Evolutionary conservation across 2,113 vertebrate species (phyloP), one percentile per base, ranked within the genome.

Genomic region (Anseranas semipalmata): DNA sequence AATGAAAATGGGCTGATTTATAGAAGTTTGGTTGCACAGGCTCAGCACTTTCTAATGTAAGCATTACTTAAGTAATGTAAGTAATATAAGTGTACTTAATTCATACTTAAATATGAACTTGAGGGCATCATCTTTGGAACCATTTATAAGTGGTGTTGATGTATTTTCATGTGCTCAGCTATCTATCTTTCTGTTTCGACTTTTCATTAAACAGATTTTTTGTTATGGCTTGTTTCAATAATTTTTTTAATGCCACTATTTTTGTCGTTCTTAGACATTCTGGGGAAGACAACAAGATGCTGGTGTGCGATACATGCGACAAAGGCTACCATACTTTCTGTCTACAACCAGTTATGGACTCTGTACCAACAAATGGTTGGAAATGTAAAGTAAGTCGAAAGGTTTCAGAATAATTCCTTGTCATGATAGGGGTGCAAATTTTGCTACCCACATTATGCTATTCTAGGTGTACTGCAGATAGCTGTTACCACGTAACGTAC

Each of bases 301-400:
- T 99, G 94, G 99, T 99, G 94, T 99, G 99, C 21, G 99, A 99
- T 88, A 98, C 98, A 21, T 99, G 99, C 24, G 99, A 99, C 98
- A 99, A 99, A 98, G 98, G 98, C 52, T 99, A 99, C 97, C 99
- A 99, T 97, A 97, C 99, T 20, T 99, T 99, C 97, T 99, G 99
- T 97, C 98, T 99, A 62, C 99, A 99, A 33, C 99, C 99, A 25
- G 98, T 99, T 91, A 99, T 99, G 98, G 99, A 99, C 32, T 97
- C 98, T 37, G 98, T 98, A 80, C 99, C 98, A 59, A 98, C 98
- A 96, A 98, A 98, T 90, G 97, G 98, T 93, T 99, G 99, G 99
- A 99, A 97, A 97, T 99, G 99, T 98, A 99, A 99, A 98, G 99
- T 99, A 97, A 99, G 97, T 96, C n/a, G 65, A 62, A 63, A 65